Base-by-base conservation (phyloP, 2,797 vertebrate species). In the Scolopax bukidnonensis region DNA sequence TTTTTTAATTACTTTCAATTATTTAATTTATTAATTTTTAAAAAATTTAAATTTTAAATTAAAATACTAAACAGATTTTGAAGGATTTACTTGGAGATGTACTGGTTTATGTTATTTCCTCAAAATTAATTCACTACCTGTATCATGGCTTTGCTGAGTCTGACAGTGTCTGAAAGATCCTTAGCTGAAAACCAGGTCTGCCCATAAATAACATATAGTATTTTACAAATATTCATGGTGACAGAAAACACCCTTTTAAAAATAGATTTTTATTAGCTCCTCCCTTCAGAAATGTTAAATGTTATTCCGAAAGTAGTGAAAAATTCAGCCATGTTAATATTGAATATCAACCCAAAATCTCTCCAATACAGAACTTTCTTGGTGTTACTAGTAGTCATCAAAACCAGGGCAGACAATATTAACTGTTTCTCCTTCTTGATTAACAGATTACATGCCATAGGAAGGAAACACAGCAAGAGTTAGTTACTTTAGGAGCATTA, bases 31-130 rank as follows among this genome's bases (percentile, higher is more conserved):
- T 36, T 36, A 36, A 36, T 36, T 36, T 36, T 36, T 36, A 36
- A 36, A 36, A 36, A 36, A 36, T 36, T 36, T 36, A 36, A 36
- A 36, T 36, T 36, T 36, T 36, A 36, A 68, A 81, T 83, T 61
- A 87, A 87, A 84, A 53, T 84, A 30, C 70, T 84, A 75, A 95
- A 90, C 83, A 94, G 67, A 96, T 82, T 84, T 85, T 48, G 54
- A 77, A 76, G 43, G 45, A 53, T 94, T 94, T 87, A 89, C 81
- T 93, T 87, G 71, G 69, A 53, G 69, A 70, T 75, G 48, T 16
- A 63, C 12, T 47, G 18, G 13, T 94, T 95, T 68, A 54, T 45
- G 30, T 54, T 90, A 20, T 94, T 70, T 75, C 61, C 36, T 76
- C 43, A 59, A 63, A 87, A 94, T 92, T 45, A 65, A 84, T 84